A percentile compares a stretch with the other conserved stretches of the same genome.
phyloP scores from a whole-genome alignment of 2,888 invertebrate genomes.

The Ctena decussata region DNA sequence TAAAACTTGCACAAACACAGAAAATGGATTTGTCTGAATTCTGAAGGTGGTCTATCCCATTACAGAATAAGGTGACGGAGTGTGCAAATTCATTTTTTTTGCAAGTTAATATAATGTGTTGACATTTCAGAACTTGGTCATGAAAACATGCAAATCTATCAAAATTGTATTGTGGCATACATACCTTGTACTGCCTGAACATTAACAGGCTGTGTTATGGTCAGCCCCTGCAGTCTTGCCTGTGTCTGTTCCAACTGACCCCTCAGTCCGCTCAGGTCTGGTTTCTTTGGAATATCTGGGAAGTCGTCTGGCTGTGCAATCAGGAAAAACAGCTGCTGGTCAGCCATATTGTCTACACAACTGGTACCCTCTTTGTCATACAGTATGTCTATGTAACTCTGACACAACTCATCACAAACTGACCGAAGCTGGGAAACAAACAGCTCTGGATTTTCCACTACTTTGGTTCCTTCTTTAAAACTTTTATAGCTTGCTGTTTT shows the following conservation, averaged over 20 bases:
- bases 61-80: too few species aligned
- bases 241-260: constrained; percentile 53
- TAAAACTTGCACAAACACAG: too few species aligned
- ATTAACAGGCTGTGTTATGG: constrained; percentile 50
- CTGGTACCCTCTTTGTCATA: constrained; percentile 82
- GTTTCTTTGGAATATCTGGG: constrained; percentile 74
- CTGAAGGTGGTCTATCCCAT: too few species aligned
- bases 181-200: constrained; percentile 33
- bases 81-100: too few species aligned
- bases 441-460: constrained; percentile 65
- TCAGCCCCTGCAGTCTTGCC: constrained; percentile 52
- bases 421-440: constrained; percentile 79
- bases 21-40: too few species aligned
- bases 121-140: too few species aligned
- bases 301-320: constrained; percentile 89
- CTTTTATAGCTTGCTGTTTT: background rate
- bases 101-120: too few species aligned
- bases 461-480: constrained; percentile 18
- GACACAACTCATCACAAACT: constrained; percentile 84
- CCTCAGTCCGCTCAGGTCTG: constrained; percentile 45
- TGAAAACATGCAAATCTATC: too few species aligned
- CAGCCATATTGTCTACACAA: constrained; percentile 86
- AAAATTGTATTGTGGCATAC: too few species aligned
- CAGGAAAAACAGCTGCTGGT: constrained; percentile 89
- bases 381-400: constrained; percentile 83